These are phyloP conservation scores for Pampus argenteus DNA, from an alignment of 2,797 vertebrate genomes.

Conservation along the genomic window DNA sequence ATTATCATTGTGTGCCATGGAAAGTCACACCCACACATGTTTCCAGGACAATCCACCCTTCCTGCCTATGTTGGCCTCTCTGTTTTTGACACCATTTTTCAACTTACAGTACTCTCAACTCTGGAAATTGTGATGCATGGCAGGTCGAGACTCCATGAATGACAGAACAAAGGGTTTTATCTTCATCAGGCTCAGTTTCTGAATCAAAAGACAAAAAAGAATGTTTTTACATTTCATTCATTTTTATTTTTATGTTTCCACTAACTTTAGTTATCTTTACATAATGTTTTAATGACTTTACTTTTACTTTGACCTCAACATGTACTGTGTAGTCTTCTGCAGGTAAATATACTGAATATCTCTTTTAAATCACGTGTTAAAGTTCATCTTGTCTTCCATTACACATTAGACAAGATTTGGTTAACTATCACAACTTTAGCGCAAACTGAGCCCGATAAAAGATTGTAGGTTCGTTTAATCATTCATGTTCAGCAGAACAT, in stretches of 20 bases:
- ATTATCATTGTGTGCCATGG: conserved; percentile 1
- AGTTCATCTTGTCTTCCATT: too few relatives aligned
- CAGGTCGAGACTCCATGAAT: background rate
- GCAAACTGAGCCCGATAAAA: background rate
- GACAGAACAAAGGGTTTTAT: background rate
- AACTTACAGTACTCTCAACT: background rate
- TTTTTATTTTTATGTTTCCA: background rate
- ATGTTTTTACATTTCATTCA: background rate
- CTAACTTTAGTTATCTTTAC: background rate
- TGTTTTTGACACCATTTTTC: conserved; percentile 29
- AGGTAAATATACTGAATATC: background rate
- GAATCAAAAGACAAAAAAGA: background rate
- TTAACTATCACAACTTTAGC: background rate
- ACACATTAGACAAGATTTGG: background rate
- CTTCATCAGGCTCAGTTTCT: background rate
- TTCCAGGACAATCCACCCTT: conserved; percentile 17
- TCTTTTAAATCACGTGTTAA: background rate
- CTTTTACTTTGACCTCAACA: background rate
- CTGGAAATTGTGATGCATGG: background rate
- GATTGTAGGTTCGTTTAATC: too few relatives aligned
- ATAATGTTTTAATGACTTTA: background rate
- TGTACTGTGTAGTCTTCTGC: background rate
- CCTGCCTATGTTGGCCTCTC: conserved; percentile 8
- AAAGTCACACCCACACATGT: conserved; percentile 31
- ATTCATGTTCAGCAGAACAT: too few relatives aligned